Conservation (phyloP, 2,888 invertebrate genomes). For the Aromia moschata region DNA sequence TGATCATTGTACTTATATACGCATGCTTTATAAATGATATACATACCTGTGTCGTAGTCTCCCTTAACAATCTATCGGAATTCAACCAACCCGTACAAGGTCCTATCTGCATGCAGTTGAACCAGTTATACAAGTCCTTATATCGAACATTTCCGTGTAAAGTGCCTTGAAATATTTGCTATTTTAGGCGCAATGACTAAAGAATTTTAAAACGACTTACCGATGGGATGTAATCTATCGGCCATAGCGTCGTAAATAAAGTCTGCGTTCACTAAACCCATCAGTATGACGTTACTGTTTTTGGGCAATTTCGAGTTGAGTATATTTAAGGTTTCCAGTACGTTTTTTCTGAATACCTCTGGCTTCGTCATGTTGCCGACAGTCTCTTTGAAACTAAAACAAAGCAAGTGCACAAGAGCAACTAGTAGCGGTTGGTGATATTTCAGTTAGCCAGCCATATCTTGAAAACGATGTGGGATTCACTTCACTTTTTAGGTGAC, state of each 20-base stretch:
- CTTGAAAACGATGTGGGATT: no score
- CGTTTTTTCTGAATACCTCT: conserved; percentile 47
- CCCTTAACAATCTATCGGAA: conserved; percentile 59
- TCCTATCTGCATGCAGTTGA: conserved; percentile 63
- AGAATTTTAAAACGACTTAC: conserved; percentile 51
- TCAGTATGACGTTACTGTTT: conserved; percentile 62
- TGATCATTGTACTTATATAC: no score
- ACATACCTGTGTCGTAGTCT: conserved; percentile 56
- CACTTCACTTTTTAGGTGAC: no score
- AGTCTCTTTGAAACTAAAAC: conserved; percentile 59
- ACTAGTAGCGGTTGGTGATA: no score
- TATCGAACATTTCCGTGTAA: conserved; percentile 62
- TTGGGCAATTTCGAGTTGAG: conserved; percentile 59
- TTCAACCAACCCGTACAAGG: conserved; percentile 65
- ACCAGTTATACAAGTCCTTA: conserved; percentile 62
- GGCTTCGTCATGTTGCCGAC: conserved; percentile 63
- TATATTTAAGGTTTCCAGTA: conserved; percentile 46
- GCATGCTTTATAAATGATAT: no score
- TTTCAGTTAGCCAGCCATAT: no score
- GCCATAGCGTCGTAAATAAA: conserved; percentile 61
- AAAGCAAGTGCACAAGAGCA: no score
- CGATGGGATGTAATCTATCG: conserved; percentile 60
- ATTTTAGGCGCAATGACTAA: background rate
- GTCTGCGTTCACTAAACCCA: conserved; percentile 63
- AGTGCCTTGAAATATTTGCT: conserved; percentile 42